Conservation (phyloP, 1,140 invertebrate genomes). For the Bombus polaris region DNA sequence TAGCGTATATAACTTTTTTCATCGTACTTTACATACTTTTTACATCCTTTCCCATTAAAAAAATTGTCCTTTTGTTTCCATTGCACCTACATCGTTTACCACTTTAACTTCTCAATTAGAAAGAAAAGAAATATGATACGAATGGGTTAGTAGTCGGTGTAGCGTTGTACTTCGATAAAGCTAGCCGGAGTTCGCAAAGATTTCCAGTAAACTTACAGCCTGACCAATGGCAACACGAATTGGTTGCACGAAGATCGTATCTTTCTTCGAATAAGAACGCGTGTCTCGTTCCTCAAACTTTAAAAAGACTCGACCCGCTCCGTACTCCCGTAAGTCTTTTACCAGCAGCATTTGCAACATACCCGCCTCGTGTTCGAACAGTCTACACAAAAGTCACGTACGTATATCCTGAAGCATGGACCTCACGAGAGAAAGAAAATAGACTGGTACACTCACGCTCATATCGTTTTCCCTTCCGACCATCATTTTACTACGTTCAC, state of each 20-base stretch:
- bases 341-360: neutral
- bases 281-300: conserved; percentile 13
- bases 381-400: conserved; percentile 22
- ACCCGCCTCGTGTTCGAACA: neutral
- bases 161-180: neutral
- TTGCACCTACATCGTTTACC: neutral
- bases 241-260: neutral
- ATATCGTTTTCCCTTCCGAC: neutral
- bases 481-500: conserved; percentile 2
- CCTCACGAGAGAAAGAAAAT: conserved; percentile 11
- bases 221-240: neutral
- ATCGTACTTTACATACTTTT: too few relatives aligned
- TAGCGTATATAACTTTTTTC: too few relatives aligned
- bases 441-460: neutral
- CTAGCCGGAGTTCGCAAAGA: neutral
- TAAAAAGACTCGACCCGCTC: neutral
- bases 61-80: too few relatives aligned
- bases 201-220: neutral
- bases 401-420: neutral
- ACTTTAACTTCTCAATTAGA: neutral
- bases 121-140: neutral
- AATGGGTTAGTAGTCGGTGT: neutral
- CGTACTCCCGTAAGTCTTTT: neutral
- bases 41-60: too few relatives aligned
- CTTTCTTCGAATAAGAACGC: neutral